Conservation (phyloP, 2,797 vertebrate species). For the Sebastes minor region DNA sequence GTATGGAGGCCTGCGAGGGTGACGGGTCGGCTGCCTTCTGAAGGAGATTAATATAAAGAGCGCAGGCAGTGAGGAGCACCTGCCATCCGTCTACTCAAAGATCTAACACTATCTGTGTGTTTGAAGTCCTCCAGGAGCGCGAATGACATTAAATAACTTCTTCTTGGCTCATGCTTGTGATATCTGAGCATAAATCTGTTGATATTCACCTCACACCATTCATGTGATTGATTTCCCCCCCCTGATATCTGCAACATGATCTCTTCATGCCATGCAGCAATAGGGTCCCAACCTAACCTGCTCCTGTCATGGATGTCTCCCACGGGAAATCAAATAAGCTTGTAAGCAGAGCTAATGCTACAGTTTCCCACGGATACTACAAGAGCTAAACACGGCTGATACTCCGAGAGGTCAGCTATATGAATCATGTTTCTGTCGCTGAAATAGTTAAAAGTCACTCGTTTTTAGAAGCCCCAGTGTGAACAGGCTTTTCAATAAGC, state of each 20-base stretch:
- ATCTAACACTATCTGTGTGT: conserved; percentile 18
- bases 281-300: conserved; percentile 59
- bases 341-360: conserved; percentile 62
- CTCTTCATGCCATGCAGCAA: conserved; percentile 23
- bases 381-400: conserved; percentile 38
- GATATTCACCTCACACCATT: neutral
- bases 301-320: conserved; percentile 50
- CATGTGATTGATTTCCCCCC: conserved; percentile 13
- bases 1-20: conserved; percentile 37
- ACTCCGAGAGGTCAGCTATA: conserved; percentile 22
- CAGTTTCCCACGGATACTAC: conserved; percentile 75
- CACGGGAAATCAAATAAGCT: conserved; percentile 72
- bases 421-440: conserved; percentile 37
- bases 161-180: neutral
- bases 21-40: conserved; percentile 25
- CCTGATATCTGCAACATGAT: conserved; percentile 60
- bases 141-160: neutral
- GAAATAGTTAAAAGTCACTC: neutral
- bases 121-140: conserved; percentile 15
- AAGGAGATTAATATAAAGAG: conserved; percentile 50
- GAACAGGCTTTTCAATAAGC: neutral
- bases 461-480: neutral
- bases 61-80: conserved; percentile 38
- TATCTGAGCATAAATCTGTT: neutral
- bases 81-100: conserved; percentile 31